Evolutionary conservation across 2,797 vertebrate genomes (phyloP).

Genomic region (Allobates femoralis): DNA sequence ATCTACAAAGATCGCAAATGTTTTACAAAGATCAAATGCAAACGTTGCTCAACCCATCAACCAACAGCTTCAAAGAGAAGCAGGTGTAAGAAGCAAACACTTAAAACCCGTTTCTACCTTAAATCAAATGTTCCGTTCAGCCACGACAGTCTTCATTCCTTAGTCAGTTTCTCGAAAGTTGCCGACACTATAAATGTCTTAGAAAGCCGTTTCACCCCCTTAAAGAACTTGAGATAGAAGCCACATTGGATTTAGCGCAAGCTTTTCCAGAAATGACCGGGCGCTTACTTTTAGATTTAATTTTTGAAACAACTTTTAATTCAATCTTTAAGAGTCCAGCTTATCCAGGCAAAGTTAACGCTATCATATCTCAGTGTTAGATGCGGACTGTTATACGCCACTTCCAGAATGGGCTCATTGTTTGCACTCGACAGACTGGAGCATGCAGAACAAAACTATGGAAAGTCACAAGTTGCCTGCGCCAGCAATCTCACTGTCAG

Average conservation of each 20-base stretch:
- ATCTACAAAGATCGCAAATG: background rate
- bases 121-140: background rate
- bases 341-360: too few relatives aligned
- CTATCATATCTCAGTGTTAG: background rate
- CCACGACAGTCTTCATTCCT: background rate
- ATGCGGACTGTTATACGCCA: background rate
- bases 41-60: background rate
- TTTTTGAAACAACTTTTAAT: background rate
- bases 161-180: background rate
- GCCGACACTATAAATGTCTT: too few relatives aligned
- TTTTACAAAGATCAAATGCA: background rate
- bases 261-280: background rate
- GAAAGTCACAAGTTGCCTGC: slow-evolving; percentile 33
- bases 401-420: slow-evolving; percentile 29
- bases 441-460: slow-evolving; percentile 16
- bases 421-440: slow-evolving; percentile 6
- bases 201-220: too few relatives aligned
- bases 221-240: background rate
- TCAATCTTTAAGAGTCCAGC: background rate
- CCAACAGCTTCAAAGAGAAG: background rate
- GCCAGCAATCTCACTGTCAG: slow-evolving; percentile 5
- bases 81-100: background rate
- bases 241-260: background rate
- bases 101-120: background rate
- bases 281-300: background rate